Conservation (phyloP, 2,888 invertebrate genomes). For the Deilephila elpenor region DNA sequence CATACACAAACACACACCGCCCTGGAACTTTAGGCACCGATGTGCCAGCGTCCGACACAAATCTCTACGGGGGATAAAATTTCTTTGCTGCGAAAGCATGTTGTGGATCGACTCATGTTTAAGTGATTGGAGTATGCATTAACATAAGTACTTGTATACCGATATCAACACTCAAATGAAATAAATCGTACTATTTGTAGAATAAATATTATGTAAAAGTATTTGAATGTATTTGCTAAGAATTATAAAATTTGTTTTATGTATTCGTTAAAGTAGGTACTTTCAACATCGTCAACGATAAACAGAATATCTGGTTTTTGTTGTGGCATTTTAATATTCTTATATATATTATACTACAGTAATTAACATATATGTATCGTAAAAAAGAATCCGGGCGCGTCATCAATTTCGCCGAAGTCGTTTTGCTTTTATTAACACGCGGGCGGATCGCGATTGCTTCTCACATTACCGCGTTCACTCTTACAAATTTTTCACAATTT, state of each 20-base stretch:
- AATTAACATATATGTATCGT: conserved; percentile 21
- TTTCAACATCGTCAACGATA: neutral
- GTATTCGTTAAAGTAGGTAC: neutral
- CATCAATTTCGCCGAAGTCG: conserved; percentile 21
- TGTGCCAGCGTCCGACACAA: conserved; percentile 75
- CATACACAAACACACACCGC: conserved; percentile 39
- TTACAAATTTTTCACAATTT: conserved; percentile 20
- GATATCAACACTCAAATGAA: neutral
- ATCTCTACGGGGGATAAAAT: conserved; percentile 80
- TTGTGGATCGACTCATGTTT: conserved; percentile 54
- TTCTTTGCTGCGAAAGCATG: conserved; percentile 71
- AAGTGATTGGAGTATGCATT: neutral
- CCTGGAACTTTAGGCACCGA: conserved; percentile 61
- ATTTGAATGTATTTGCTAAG: neutral
- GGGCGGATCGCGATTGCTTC: conserved; percentile 26
- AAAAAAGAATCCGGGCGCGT: conserved; percentile 25
- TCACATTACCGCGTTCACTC: conserved; percentile 20
- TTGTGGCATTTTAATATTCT: conserved; percentile 1
- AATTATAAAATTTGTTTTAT: neutral
- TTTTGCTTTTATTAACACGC: conserved; percentile 21
- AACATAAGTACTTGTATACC: neutral
- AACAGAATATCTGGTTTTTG: conserved; percentile 15
- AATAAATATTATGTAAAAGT: neutral
- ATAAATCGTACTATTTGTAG: neutral
- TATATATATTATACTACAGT: conserved; percentile 16